Base-by-base conservation (phyloP, 2,113 vertebrate genomes). In the Python bivittatus region DNA sequence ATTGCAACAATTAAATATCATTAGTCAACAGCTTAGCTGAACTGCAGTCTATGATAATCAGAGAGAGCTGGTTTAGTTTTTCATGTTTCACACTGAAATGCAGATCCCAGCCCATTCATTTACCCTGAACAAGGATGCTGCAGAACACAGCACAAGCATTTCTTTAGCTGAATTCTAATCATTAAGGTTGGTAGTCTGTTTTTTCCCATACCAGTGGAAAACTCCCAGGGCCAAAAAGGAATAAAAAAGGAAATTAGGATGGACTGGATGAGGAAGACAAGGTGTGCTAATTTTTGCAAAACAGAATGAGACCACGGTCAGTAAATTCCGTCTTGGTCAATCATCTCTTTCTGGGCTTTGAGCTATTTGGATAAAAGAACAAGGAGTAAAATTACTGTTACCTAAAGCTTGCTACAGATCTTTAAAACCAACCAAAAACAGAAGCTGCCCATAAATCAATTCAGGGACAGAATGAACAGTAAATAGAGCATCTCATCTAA, bases 1-100 rank as follows among this genome's bases (percentile, higher is more conserved):
- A 92, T 92, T 85, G 91, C 13, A 54, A 92, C 56, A 92, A 92
- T 92, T 89, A 89, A 60, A 89, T 89, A 89, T 23, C 52, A 84
- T 89, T 91, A 92, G 91, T 92, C 72, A 84, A 84, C 48, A 22
- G 54, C 91, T 92, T 33, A 48, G 54, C 86, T 60, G 53, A 89
- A 60, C 72, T 54, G 87, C 22, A 54, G 53, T 15, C 87, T 84
- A 89, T 38, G 85, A 92, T 84, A 10, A 89, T 61, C 44, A 84
- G 15, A 56, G 23, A 91, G 44, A 4, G 11, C 53, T 68, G 72
- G 22, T 83, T 88, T 48, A 57, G 33, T 29, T 15, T 72, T n/a
- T 79, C 42, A 10, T 1, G 23, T 60, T 79, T 83, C 68, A 60
- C 48, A 48, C 6, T 44, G 25, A 92, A 92, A 44, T 48, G 15